These are phyloP conservation scores for Anarhynchus alexandrinus DNA, from an alignment of 2,113 vertebrate genomes.

Conservation along the genomic window DNA sequence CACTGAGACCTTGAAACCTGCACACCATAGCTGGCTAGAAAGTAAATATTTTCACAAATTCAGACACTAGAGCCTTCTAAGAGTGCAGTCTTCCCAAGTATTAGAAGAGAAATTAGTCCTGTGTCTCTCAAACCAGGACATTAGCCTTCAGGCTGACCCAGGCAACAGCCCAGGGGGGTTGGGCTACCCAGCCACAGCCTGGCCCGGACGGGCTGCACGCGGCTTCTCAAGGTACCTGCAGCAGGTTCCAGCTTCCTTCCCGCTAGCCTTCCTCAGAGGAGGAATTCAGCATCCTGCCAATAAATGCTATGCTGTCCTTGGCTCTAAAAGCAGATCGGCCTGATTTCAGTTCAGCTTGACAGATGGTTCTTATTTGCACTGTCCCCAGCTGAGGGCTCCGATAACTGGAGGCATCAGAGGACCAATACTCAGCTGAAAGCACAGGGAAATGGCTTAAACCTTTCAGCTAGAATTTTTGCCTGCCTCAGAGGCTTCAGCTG, in stretches of 20 bases:
- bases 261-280: neutral
- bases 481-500: neutral
- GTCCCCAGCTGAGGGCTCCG: neutral
- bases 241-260: neutral
- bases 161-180: neutral
- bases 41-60: no score
- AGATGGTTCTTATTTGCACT: neutral
- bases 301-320: neutral
- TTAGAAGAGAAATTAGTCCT: no score
- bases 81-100: no score
- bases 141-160: no score
- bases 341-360: neutral
- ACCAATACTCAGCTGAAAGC: neutral
- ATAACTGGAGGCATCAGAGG: neutral
- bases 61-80: no score
- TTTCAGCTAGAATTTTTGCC: neutral
- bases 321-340: neutral
- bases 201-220: fast-evolving
- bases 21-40: no score
- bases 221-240: neutral
- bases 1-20: no score
- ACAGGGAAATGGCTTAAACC: neutral
- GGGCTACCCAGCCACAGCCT: neutral
- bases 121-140: no score
- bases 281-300: neutral